phyloP scores from a whole-genome alignment of 2,113 vertebrate species.

The Labeo rohita region DNA sequence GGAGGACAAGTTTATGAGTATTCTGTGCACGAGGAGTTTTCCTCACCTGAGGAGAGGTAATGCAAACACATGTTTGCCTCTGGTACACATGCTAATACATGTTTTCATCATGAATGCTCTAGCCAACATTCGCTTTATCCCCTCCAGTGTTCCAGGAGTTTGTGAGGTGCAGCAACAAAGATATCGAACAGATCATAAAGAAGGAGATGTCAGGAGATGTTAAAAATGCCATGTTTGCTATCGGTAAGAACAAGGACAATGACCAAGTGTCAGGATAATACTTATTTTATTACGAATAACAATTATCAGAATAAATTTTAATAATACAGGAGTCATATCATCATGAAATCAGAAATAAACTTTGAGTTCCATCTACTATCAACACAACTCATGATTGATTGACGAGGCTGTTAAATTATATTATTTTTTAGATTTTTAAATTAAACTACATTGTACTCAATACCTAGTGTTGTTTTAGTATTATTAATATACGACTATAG shows the following conservation, averaged over 20 bases:
- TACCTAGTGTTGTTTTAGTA: too few relatives aligned
- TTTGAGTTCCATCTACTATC: neutral
- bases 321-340: neutral
- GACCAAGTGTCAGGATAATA: neutral
- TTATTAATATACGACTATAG: neutral
- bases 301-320: neutral
- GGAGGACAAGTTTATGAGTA: slow-evolving; percentile 91
- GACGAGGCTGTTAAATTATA: neutral
- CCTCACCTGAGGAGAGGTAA: slow-evolving; percentile 91
- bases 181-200: slow-evolving; percentile 93
- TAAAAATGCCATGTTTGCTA: slow-evolving; percentile 85
- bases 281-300: neutral
- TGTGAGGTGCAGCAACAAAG: slow-evolving; percentile 90
- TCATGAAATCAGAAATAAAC: neutral
- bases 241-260: slow-evolving; percentile 77
- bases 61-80: slow-evolving; percentile 4
- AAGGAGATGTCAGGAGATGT: slow-evolving; percentile 95
- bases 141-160: slow-evolving; percentile 94
- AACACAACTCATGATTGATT: too few relatives aligned
- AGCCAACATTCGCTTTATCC: neutral
- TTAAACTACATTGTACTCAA: neutral
- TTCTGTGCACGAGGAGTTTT: slow-evolving; percentile 93
- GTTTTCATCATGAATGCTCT: too few relatives aligned
- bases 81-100: neutral
- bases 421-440: neutral